Base-by-base conservation (phyloP, 2,888 invertebrate species). In the Agonopterix alstromeriana region DNA sequence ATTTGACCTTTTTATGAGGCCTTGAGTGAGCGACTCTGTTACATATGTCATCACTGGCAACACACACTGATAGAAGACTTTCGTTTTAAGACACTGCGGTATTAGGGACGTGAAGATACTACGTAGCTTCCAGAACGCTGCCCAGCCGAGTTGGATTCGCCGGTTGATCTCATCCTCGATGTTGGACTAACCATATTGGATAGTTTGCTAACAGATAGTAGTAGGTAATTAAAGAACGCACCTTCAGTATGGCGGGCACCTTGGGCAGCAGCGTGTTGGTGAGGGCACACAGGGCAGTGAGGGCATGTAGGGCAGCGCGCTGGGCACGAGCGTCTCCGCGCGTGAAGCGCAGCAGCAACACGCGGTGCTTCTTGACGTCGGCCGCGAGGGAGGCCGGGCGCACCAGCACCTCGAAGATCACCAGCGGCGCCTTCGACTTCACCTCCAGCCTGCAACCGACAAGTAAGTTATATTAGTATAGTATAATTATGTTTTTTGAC, bases 251-350 rank as follows among this genome's bases (percentile, higher is more conserved):
- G 74, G 94, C 94, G 59, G 97, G 93, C 63, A 98, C 96, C 79
- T 97, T 97, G 51, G 94, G 91, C 91, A 99, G 92, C 64, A 99
- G 91, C 48, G 90, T 84, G 53, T 93, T 92, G 82, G 97, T 94
- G 59, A 95, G 88, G 49, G 93, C 94, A 61, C 97, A 95, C 46
- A 98, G 93, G 78, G 97, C 97, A 73, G 99, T 98, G 69, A 99
- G 92, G 50, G 98, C 99, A 67, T 98, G 96, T 65, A 99, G 92
- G 62, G 99, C 91, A 85, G 98, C 96, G 59, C 97, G 94, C 77
- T 97, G 97, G 5, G 96, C 96, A 71, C 95, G 95, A 36, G 91
- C 78, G 73, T 97, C 96, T 69, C 61, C 93, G 91, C 59, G 93
- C 82, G 90, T 95, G 78, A 96, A 96, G 61, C 96, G 94, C 70